Conservation (phyloP, 2,797 vertebrate genomes). For the Novumbra hubbsi region DNA sequence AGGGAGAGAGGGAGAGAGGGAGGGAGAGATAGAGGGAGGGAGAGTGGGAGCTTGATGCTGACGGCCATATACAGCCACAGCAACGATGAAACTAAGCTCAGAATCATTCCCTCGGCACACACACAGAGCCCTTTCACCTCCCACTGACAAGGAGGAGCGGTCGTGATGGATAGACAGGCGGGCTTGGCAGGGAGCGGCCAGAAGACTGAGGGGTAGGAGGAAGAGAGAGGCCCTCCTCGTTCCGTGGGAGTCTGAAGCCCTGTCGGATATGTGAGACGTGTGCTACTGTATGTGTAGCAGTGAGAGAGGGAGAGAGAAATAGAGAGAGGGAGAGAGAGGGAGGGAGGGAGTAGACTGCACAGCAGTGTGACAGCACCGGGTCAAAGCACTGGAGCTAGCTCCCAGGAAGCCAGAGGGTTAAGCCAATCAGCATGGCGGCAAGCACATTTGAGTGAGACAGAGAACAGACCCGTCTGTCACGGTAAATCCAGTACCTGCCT, state of each 20-base stretch:
- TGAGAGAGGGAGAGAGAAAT: conserved; percentile 36
- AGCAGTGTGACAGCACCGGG: conserved; percentile 49
- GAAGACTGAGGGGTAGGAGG: too few species aligned
- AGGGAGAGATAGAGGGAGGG: too few species aligned
- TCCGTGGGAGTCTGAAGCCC: too few species aligned
- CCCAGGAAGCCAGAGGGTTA: conserved; percentile 65
- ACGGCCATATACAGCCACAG: conserved; percentile 61
- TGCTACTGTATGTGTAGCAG: too few species aligned
- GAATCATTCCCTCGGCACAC: conserved; percentile 48
- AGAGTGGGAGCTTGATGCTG: conserved; percentile 35
- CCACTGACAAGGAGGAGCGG: conserved; percentile 52
- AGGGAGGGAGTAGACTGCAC: conserved; percentile 15
- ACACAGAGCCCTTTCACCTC: conserved; percentile 62
- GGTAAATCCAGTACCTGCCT: neutral
- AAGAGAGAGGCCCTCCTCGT: too few species aligned
- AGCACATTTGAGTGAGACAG: conserved; percentile 22
- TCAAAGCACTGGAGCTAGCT: conserved; percentile 60
- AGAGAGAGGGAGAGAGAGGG: conserved; percentile 36
- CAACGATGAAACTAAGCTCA: conserved; percentile 46
- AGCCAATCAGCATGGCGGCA: conserved; percentile 64
- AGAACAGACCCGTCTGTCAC: neutral
- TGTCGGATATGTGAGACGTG: too few species aligned
- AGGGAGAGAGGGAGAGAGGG: too few species aligned
- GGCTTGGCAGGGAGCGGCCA: conserved; percentile 35
- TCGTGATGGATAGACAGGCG: conserved; percentile 64